A percentile compares a stretch with the other conserved stretches of the same genome.
phyloP scores from a whole-genome alignment of 2,797 vertebrate genomes.

The Galaxias olidus region DNA sequence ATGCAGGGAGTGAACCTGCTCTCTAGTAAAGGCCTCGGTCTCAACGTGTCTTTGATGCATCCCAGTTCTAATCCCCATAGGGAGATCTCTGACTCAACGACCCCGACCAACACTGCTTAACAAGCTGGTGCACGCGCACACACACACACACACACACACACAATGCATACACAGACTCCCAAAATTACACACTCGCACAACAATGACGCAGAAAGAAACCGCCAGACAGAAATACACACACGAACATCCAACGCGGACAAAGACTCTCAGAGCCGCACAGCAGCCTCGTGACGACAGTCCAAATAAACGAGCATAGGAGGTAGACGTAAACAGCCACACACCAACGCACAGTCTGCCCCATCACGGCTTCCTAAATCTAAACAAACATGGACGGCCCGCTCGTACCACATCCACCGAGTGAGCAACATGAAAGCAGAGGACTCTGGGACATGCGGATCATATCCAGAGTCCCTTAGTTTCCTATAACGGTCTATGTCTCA shows the following conservation, averaged over 20 bases:
- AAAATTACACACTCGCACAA: too few relatives aligned
- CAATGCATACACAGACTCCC: not conserved
- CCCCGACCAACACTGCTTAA: constrained; percentile 69
- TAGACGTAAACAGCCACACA: too few relatives aligned
- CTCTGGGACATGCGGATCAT: constrained; percentile 12
- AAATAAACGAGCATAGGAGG: too few relatives aligned
- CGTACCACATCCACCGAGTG: constrained; percentile 29
- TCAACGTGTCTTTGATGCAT: constrained; percentile 58
- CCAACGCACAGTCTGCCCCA: too few relatives aligned
- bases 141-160: constrained; percentile 27
- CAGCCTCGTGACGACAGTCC: too few relatives aligned
- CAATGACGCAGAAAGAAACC: too few relatives aligned
- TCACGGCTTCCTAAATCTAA: constrained; percentile 37
- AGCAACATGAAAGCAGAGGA: constrained; percentile 37
- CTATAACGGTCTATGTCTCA: too few relatives aligned
- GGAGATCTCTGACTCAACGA: constrained; percentile 55
- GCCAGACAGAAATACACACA: not conserved
- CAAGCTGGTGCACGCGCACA: constrained; percentile 69
- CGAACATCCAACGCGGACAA: not conserved
- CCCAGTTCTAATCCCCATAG: constrained; percentile 54
- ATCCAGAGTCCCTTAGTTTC: too few relatives aligned
- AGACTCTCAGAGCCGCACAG: not conserved
- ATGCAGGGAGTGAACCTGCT: too few relatives aligned
- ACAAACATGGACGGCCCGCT: constrained; percentile 41
- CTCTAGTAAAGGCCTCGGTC: constrained; percentile 56